Base-by-base conservation (phyloP, 2,797 vertebrate genomes). In the Periophthalmus magnuspinnatus region DNA sequence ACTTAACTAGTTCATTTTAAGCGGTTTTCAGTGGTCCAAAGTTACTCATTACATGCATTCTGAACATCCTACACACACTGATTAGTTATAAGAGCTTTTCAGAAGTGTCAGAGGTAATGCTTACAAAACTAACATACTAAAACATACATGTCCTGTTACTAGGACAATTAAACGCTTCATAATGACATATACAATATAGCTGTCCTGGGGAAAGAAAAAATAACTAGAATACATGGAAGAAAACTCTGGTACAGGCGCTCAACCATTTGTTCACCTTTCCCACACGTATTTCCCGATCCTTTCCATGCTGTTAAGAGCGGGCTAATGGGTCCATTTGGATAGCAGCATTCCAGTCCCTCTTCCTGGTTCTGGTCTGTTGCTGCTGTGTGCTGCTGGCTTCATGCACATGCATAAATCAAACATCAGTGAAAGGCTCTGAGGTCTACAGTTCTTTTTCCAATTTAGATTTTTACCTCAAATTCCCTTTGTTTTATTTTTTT, bases 391-490 rank as follows among this genome's bases (percentile, higher is more conserved):
- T 45, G 74, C 75, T 67, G 55, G 61, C 76, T 75, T 72, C 75
- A 77, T 56, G n/a, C 17, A 7, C 16, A 59, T 77, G 83, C 86
- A 78, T 88, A 90, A 88, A 90, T 89, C 88, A 89, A 86, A 82
- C 11, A 67, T 73, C 64, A 0, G 77, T 38, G 36, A 78, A 77
- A 55, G 36, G 67, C 77, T 78, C 48, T 17, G 66, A 54, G 79
- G 64, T 13, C 56, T 36, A 57, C 71, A 69, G 69, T 73, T 79
- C 61, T 48, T 47, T 28, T 28, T 47, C 41, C 41, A 8, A 16
- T 58, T 16, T 24, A 28, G 41, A 45, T 13, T 64, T 16, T 47
- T 6, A 48, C 61, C 61, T 48, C 22, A 17, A 17, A 22, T 38
- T 41, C 34, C 19, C 4, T 21, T 13, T 13, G 34, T n/a, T 61